A percentile compares a stretch with the other conserved stretches of the same genome.
phyloP scores from a whole-genome alignment of 2,888 invertebrate genomes.

The Ormyrus rosae region DNA sequence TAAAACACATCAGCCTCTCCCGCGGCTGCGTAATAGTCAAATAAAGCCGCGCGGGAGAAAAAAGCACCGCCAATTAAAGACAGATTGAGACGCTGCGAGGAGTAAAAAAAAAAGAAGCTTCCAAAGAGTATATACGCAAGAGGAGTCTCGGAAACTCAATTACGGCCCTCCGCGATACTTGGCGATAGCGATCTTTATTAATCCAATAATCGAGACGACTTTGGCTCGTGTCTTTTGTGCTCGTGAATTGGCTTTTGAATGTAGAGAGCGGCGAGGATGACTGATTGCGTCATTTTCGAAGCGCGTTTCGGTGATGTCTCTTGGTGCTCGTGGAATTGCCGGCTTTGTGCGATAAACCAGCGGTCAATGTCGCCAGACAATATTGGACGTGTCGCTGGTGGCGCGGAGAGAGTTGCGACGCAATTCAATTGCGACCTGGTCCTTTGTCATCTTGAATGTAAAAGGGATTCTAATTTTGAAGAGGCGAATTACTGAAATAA shows the following conservation, averaged over 20 bases:
- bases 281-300: conserved; percentile 41
- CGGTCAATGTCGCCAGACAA: neutral
- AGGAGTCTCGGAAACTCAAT: conserved; percentile 32
- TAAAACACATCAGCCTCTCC: no score
- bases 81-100: no score
- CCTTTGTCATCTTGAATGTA: no score
- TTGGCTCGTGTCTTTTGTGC: neutral
- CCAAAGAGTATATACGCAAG: neutral
- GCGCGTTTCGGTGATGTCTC: neutral
- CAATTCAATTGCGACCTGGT: no score
- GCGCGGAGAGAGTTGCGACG: no score
- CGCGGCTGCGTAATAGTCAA: no score
- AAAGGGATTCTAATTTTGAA: no score
- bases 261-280: conserved; percentile 13
- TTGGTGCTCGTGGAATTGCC: neutral
- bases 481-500: no score
- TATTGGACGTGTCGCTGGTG: neutral
- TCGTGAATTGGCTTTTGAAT: no score
- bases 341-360: neutral
- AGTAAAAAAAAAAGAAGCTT: neutral
- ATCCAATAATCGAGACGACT: conserved; percentile 44
- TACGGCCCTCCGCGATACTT: conserved; percentile 7
- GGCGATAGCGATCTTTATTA: conserved; percentile 45
- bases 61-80: no score
- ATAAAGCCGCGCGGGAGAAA: no score